These are phyloP conservation scores for Ips nitidus DNA, from an alignment of 1,140 invertebrate genomes.

Conservation along the genomic window DNA sequence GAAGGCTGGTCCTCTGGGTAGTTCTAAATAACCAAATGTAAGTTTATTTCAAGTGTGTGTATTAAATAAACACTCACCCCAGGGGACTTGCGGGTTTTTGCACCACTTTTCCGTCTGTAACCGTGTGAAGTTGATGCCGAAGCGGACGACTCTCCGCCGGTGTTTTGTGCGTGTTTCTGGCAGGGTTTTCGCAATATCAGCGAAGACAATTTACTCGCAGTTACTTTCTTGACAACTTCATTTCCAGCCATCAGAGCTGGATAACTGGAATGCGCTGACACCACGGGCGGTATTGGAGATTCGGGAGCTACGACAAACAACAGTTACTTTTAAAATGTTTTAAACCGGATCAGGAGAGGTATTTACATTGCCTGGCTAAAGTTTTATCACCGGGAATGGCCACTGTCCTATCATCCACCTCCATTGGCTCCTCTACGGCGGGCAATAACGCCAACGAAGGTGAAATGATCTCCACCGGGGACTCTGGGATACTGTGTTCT, in stretches of 20 bases:
- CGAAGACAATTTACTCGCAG: slow-evolving; percentile 3
- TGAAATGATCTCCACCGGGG: slow-evolving; percentile 26
- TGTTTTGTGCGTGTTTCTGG: background rate
- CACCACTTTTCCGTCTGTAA: slow-evolving; percentile 40
- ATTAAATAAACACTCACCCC: slow-evolving; percentile 14
- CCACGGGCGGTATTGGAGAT: slow-evolving; percentile 43
- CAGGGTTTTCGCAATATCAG: background rate
- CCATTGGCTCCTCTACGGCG: slow-evolving; percentile 15
- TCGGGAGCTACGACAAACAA: slow-evolving; percentile 14
- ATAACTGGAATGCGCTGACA: slow-evolving; percentile 53
- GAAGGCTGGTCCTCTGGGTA: slow-evolving; percentile 53
- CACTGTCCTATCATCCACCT: slow-evolving; percentile 29
- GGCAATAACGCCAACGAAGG: slow-evolving; percentile 24
- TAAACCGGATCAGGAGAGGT: background rate
- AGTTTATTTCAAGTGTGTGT: background rate
- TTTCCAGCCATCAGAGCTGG: slow-evolving; percentile 58
- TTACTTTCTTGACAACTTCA: slow-evolving; percentile 54
- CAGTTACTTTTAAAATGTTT: background rate
- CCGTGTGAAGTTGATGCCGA: slow-evolving; percentile 55
- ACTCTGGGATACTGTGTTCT: slow-evolving; percentile 26
- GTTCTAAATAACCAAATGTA: slow-evolving; percentile 24
- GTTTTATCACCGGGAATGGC: slow-evolving; percentile 30
- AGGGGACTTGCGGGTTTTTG: slow-evolving; percentile 30
- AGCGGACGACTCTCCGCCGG: slow-evolving; percentile 51
- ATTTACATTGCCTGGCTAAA: slow-evolving; percentile 31